phyloP scores from a whole-genome alignment of 1,140 invertebrate genomes.

The Drosophila hydei region DNA sequence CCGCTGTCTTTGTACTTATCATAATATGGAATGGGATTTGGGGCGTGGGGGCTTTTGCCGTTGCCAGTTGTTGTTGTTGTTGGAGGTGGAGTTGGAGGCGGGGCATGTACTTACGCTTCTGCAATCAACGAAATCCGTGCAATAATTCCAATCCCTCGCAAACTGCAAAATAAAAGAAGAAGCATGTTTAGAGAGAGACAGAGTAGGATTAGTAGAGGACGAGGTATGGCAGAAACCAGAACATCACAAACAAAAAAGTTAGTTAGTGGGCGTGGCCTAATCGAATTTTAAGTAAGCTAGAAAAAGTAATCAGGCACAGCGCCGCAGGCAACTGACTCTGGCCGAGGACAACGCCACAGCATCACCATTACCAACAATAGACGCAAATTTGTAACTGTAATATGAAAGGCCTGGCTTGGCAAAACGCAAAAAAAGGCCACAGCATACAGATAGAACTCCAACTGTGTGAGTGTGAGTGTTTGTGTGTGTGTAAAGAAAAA shows the following conservation, averaged over 20 bases:
- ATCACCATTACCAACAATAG: slow-evolving; percentile 68
- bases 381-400: slow-evolving; percentile 80
- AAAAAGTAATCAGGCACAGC: slow-evolving; percentile 77
- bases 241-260: slow-evolving; percentile 59
- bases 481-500: slow-evolving; percentile 3
- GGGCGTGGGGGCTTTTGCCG: not conserved
- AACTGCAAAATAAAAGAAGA: slow-evolving; percentile 53
- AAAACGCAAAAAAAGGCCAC: slow-evolving; percentile 13
- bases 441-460: slow-evolving; percentile 9
- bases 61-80: too few relatives aligned
- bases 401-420: slow-evolving; percentile 57
- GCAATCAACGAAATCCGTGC: slow-evolving; percentile 74
- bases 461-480: slow-evolving; percentile 8
- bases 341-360: slow-evolving; percentile 52
- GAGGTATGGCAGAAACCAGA: slow-evolving; percentile 5
- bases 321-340: slow-evolving; percentile 45
- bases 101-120: slow-evolving; percentile 66
- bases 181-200: slow-evolving; percentile 1
- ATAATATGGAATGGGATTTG: not conserved
- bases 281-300: slow-evolving; percentile 80
- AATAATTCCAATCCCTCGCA: slow-evolving; percentile 72
- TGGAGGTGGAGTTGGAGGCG: not conserved
- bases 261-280: slow-evolving; percentile 78
- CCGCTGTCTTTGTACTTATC: slow-evolving; percentile 27
- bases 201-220: not conserved